A percentile compares a stretch with the other conserved stretches of the same genome.
Conservation (phyloP, 2,113 vertebrate genomes). For the Bolborhynchus lineola region DNA sequence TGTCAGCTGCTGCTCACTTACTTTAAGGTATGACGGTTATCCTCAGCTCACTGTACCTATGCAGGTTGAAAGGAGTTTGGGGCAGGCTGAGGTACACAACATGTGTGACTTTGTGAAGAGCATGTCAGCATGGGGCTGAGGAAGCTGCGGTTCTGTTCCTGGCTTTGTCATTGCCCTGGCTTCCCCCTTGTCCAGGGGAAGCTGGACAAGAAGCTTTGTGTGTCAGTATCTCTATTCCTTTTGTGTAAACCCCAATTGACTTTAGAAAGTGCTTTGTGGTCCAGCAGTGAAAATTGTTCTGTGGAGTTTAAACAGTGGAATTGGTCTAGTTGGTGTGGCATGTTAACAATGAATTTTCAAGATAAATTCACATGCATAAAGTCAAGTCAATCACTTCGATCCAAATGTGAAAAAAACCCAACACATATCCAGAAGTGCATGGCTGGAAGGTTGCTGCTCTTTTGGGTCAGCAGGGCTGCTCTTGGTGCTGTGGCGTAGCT, state of each 20-base stretch:
- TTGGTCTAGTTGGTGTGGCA: not conserved
- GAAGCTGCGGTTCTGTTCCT: not conserved
- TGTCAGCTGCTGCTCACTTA: not conserved
- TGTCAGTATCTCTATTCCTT: not conserved
- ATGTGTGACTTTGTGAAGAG: not conserved
- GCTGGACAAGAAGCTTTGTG: not conserved
- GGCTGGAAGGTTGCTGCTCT: not conserved
- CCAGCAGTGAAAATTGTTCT: not conserved
- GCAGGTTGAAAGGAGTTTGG: not conserved
- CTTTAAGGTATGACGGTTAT: not conserved
- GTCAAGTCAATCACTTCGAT: not conserved
- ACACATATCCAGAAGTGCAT: fast-evolving
- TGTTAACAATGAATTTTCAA: not conserved
- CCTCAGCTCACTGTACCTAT: not conserved
- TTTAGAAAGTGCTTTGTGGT: not conserved
- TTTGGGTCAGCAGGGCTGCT: not conserved
- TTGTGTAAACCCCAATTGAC: not conserved
- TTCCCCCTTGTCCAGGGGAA: not conserved
- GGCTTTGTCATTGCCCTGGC: not conserved
- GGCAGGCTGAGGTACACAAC: not conserved
- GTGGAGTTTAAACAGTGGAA: not conserved
- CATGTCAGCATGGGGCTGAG: fast-evolving
- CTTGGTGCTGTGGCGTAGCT: fast-evolving
- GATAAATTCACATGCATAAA: not conserved
- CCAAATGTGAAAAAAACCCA: not conserved